Percentiles rank a stretch among this genome's conserved stretches.
phyloP scores from a whole-genome alignment of 1,140 invertebrate genomes.

The Drosophila serrata region DNA sequence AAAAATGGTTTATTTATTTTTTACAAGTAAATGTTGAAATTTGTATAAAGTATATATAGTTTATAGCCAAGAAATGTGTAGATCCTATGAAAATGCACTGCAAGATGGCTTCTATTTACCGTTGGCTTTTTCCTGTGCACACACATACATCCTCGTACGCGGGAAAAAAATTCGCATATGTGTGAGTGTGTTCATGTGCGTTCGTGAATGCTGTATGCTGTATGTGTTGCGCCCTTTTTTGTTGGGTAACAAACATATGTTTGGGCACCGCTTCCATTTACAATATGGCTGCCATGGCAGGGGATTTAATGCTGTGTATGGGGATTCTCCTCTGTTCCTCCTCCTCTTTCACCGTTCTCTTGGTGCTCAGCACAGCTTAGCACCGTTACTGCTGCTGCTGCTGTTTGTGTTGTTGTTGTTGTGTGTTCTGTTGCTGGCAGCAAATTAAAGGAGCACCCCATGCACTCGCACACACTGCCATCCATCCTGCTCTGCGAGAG shows the following conservation, averaged over 20 bases:
- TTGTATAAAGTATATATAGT: no score
- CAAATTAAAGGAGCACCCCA: slow-evolving; percentile 55
- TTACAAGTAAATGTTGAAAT: no score
- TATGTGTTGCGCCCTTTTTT: slow-evolving; percentile 43
- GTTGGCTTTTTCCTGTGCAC: slow-evolving; percentile 9
- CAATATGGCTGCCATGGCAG: slow-evolving; percentile 62
- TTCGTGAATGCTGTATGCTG: background rate
- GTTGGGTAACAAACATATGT: slow-evolving; percentile 75
- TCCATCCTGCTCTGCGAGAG: slow-evolving; percentile 21
- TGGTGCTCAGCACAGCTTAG: background rate
- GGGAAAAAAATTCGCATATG: slow-evolving; percentile 2
- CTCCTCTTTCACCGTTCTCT: background rate
- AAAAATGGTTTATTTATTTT: no score
- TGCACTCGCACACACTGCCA: background rate
- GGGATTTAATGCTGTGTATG: slow-evolving; percentile 32
- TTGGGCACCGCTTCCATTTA: slow-evolving; percentile 65
- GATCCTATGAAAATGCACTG: background rate
- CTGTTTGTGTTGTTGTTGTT: slow-evolving; percentile 14
- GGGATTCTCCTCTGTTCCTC: background rate
- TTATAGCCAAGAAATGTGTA: background rate
- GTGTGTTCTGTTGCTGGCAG: slow-evolving; percentile 44
- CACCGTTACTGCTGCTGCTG: slow-evolving; percentile 8
- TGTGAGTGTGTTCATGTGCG: background rate
- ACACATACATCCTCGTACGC: background rate
- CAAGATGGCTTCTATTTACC: slow-evolving; percentile 2